Conservation (phyloP, 2,797 vertebrate species). For the Helicolenus hilgendorfi region DNA sequence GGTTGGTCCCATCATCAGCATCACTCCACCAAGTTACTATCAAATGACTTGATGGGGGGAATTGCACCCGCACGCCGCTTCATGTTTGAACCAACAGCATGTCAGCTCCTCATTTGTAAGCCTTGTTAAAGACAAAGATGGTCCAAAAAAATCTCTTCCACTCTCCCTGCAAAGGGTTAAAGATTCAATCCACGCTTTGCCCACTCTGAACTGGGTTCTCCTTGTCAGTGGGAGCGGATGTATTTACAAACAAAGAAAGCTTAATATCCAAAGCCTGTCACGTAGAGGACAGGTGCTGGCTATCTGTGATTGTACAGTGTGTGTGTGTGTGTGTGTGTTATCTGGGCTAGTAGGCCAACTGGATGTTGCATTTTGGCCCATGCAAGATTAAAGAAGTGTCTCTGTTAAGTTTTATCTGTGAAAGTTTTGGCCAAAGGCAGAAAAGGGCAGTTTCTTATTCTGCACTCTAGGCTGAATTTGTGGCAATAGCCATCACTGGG, state of each 20-base stretch:
- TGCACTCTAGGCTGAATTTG: slow-evolving; percentile 47
- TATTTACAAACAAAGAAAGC: slow-evolving; percentile 88
- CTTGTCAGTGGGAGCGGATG: slow-evolving; percentile 83
- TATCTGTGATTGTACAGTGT: slow-evolving; percentile 76
- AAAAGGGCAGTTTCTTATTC: slow-evolving; percentile 6
- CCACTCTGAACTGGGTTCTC: slow-evolving; percentile 74
- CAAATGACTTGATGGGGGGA: slow-evolving; percentile 48
- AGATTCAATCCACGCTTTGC: slow-evolving; percentile 62
- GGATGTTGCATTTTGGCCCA: slow-evolving; percentile 27
- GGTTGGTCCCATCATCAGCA: slow-evolving; percentile 70
- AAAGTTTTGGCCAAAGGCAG: slow-evolving; percentile 64
- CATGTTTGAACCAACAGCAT: slow-evolving; percentile 38
- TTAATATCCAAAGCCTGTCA: slow-evolving; percentile 84
- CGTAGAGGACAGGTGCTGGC: slow-evolving; percentile 85
- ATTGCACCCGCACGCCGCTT: slow-evolving; percentile 65
- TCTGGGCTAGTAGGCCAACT: slow-evolving; percentile 81
- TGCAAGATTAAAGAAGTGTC: slow-evolving; percentile 26
- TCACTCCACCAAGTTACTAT: slow-evolving; percentile 62
- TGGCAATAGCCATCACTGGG: slow-evolving; percentile 27
- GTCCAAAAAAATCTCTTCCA: slow-evolving; percentile 11
- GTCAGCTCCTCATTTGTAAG: slow-evolving; percentile 38
- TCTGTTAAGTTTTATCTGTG: slow-evolving; percentile 56
- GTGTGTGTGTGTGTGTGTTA: slow-evolving; percentile 16
- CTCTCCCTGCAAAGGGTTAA: slow-evolving; percentile 69
- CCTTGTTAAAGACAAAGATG: slow-evolving; percentile 29